These are phyloP conservation scores for Hylaeus volcanicus DNA, from an alignment of 1,140 invertebrate species.

Conservation along the genomic window DNA sequence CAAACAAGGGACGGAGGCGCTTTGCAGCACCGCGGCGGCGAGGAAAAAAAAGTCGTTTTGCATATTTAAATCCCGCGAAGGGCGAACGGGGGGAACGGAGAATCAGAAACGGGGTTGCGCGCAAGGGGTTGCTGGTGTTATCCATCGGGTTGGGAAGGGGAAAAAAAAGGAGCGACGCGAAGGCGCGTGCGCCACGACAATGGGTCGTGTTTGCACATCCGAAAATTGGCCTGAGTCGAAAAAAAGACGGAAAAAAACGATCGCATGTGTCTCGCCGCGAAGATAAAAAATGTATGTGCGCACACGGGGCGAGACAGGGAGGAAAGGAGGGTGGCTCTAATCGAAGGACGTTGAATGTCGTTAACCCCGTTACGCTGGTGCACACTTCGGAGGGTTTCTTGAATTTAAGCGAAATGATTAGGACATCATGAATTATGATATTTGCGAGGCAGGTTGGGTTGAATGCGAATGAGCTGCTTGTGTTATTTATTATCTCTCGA, in stretches of 20 bases:
- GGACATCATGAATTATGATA: slow-evolving; percentile 17
- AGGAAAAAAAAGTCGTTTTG: slow-evolving; percentile 75
- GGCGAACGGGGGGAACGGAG: slow-evolving; percentile 12
- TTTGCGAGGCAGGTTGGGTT: background rate
- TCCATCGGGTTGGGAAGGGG: background rate
- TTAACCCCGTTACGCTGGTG: slow-evolving; percentile 36
- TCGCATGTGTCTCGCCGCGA: slow-evolving; percentile 50
- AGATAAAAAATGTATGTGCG: slow-evolving; percentile 37
- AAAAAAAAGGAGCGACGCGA: slow-evolving; percentile 35
- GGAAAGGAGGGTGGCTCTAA: slow-evolving; percentile 50
- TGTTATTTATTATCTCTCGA: background rate
- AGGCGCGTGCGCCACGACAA: slow-evolving; percentile 74
- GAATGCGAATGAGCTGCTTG: background rate
- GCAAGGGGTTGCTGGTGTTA: slow-evolving; percentile 27
- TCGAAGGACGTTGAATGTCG: slow-evolving; percentile 53
- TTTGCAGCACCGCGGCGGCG: slow-evolving; percentile 56
- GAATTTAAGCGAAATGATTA: slow-evolving; percentile 12
- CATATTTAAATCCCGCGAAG: slow-evolving; percentile 74
- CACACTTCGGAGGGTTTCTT: slow-evolving; percentile 18
- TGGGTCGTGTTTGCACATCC: slow-evolving; percentile 73
- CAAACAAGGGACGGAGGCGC: slow-evolving; percentile 73
- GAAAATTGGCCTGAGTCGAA: slow-evolving; percentile 66
- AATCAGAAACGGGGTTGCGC: slow-evolving; percentile 17
- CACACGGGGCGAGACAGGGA: slow-evolving; percentile 22
- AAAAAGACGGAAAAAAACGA: slow-evolving; percentile 53